Evolutionary conservation across 2,113 vertebrate species (phyloP), one percentile per base, ranked within the genome.

Genomic region (Heteronetta atricapilla): DNA sequence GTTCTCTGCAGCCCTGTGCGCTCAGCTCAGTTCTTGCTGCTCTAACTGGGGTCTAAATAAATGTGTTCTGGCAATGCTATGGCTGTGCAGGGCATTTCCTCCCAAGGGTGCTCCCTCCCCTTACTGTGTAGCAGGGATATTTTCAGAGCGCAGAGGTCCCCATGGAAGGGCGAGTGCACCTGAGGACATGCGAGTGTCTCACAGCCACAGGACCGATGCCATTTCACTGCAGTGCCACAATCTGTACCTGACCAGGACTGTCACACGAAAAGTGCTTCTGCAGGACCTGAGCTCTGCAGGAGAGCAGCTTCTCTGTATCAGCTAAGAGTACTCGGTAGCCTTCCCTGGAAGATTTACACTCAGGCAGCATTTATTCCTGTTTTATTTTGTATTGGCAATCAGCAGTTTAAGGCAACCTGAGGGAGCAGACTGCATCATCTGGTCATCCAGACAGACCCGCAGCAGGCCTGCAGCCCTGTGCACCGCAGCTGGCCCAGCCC

Each of bases 401-500:
- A 62, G 52, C 34, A 63, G 13, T 40, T 83, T 46, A 62, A 83
- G 82, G 42, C 42, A 68, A 34, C 34, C 9, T 0, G 5, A 90
- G 63, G 36, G 58, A 94, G 42, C 34, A 44, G 38, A 44, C 25
- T 6, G 82, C 67, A 33, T 28, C n/a, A 42, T 11, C 60, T 2
- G 2, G 31, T 23, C 5, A 4, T 10, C 28, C 76, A 50, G 63
- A 21, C 8, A 34, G 53, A 79, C 58, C 40, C 69, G 16, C 50
- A 10, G 21, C 58, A 38, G 60, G 18, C 21, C 62, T 8, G n/a
- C 40, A 58, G 77, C 33, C 5, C 48, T 3, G 1, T 4, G 22
- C 0, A 0, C 52, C 38, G 34, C 34, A 3, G 78, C 14, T 0
- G 0, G 55, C 34, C 25, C 60, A 63, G 67, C 56, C 11, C 31